Evolutionary conservation across 1,140 invertebrate genomes (phyloP), one percentile per base, ranked within the genome.

Genomic region (Frieseomelitta varia): DNA sequence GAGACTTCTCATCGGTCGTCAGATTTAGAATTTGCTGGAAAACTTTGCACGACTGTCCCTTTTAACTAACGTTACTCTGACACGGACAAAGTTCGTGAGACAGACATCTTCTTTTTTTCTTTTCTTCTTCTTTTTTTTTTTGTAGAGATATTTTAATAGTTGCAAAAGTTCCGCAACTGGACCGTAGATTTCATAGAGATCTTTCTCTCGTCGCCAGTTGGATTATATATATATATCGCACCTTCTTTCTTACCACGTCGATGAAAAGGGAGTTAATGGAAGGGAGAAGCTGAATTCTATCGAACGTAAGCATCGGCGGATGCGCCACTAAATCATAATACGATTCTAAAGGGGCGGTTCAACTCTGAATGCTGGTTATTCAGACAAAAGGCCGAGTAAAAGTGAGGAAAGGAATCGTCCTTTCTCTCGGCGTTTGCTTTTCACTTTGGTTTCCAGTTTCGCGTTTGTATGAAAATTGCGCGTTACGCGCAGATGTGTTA

Each of bases 271-370:
- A 67, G 51, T 84, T 84, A 84, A 84, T 84, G 65, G 75, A 82
- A 79, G 79, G 47, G 63, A 14, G 47, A 56, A 47, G 53, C 53
- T 82, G 69, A 27, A 63, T 76, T 63, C 47, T 61, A 55, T 85
- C 85, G 86, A 85, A 76, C 73, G 68, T 81, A 88, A 88, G 68
- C 81, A 84, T 84, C 79, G 55, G 47, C 68, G 65, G 77, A 30
- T 19, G 67, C 77, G 56, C 30, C 75, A 76, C 79, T 88, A 88
- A 88, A 88, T 88, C 87, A 88, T 88, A 69, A 82, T 39, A 79
- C 68, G 84, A 88, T 82, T 88, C 56, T 88, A 82, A 88, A 88
- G 55, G 79, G 87, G 79, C 79, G 87, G 87, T 76, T 85, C 83
- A 61, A 30, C 27, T 72, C 63, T 65, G 73, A 85, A 85, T 87